Conservation (phyloP, 1,140 invertebrate genomes). For the Hetaerina americana region DNA sequence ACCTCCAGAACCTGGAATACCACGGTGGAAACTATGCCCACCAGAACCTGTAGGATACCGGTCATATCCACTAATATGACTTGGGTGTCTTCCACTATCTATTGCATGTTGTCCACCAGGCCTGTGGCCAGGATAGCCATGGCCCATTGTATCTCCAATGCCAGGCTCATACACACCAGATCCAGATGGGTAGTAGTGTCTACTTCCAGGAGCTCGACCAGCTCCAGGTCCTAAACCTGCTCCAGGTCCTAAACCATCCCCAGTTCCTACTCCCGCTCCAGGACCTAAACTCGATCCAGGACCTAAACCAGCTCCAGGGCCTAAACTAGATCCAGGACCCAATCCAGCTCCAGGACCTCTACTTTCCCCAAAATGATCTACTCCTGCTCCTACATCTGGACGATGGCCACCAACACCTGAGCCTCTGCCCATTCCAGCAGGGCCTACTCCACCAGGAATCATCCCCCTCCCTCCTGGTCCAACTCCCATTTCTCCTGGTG, state of each 20-base stretch:
- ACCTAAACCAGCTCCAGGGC: not conserved
- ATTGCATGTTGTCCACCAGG: not conserved
- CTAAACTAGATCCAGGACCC: not conserved
- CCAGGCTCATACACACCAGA: not conserved
- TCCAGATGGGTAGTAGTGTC: not conserved
- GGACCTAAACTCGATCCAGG: slow-evolving; percentile 11
- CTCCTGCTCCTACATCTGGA: not conserved
- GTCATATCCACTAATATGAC: too few species aligned
- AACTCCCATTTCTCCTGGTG: not conserved
- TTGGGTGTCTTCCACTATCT: not conserved
- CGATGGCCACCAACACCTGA: not conserved
- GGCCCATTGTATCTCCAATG: too few species aligned
- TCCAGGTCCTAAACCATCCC: not conserved
- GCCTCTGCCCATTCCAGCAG: slow-evolving; percentile 9
- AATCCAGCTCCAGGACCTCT: not conserved
- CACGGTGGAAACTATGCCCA: too few species aligned
- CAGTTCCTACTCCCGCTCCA: not conserved
- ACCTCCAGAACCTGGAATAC: slow-evolving; percentile 13
- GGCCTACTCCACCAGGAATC: slow-evolving; percentile 13
- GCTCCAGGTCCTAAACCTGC: not conserved
- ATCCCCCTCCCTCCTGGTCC: not conserved
- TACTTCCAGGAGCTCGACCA: not conserved
- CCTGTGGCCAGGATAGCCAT: too few species aligned
- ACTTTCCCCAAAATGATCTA: slow-evolving; percentile 9
- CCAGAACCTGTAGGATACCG: too few species aligned